phyloP scores from a whole-genome alignment of 2,888 invertebrate genomes.

The Matsumyia berberina region DNA sequence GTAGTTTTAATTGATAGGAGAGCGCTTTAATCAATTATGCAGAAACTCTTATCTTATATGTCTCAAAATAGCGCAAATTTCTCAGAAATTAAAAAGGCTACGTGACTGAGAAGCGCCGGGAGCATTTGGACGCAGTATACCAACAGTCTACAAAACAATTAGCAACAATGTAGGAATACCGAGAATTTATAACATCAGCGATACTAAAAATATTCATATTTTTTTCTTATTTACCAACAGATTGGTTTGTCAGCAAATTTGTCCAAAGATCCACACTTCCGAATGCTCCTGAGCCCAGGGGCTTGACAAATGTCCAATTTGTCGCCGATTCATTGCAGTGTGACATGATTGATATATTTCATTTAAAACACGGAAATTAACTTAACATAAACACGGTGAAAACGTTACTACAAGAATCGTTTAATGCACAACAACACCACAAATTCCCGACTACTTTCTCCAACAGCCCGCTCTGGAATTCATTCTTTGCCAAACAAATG shows the following conservation, averaged over 20 bases:
- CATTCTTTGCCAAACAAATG: too few relatives aligned
- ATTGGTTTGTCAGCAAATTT: slow-evolving; percentile 86
- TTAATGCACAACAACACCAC: too few relatives aligned
- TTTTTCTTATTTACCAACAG: slow-evolving; percentile 85
- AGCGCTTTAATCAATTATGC: too few relatives aligned
- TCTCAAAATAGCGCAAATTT: too few relatives aligned
- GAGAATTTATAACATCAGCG: background rate
- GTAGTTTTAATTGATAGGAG: too few relatives aligned
- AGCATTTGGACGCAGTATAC: too few relatives aligned
- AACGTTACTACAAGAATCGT: background rate
- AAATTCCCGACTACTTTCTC: too few relatives aligned
- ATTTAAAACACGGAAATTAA: background rate
- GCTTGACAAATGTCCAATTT: slow-evolving; percentile 85
- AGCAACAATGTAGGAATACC: background rate
- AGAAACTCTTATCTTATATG: too few relatives aligned
- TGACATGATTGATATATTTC: background rate
- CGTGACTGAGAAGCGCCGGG: too few relatives aligned
- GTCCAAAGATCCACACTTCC: slow-evolving; percentile 90
- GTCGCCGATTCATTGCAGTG: background rate
- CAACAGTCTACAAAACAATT: too few relatives aligned
- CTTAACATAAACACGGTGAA: background rate
- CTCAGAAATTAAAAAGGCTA: too few relatives aligned
- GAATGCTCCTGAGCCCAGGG: slow-evolving; percentile 90
- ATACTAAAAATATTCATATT: background rate
- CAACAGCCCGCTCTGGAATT: too few relatives aligned